Evolutionary conservation across 2,113 vertebrate genomes (phyloP), one percentile per base, ranked within the genome.

Genomic region (Pterophyllum scalare): DNA sequence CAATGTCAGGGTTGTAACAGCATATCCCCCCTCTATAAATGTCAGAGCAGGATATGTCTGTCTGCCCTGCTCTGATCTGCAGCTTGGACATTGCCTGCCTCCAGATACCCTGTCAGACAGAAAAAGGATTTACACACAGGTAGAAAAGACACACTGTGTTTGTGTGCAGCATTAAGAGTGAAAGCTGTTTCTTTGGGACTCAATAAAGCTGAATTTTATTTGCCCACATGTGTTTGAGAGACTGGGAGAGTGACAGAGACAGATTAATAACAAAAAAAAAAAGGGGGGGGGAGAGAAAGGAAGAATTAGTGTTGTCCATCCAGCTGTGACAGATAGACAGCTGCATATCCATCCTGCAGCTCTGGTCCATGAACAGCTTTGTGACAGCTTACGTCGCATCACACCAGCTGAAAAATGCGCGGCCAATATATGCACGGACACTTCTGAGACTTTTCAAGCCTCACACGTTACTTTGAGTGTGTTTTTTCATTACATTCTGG

Each of bases 71-170:
- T 89, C 80, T 77, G 84, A 79, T 74, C 84, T 81, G 75, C 64
- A 65, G 87, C 72, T 61, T 78, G 80, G 88, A 87, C 76, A 43
- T 81, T 49, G 64, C 62, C 80, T 58, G 80, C 79, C 80, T 81
- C 64, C 62, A 77, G 77, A 90, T 65, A 81, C 81, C 65, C 72
- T 52, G 57, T 83, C 80, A 28, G 40, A 77, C 58, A 87, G 59
- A 82, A 77, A 80, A 24, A 62, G 80, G 85, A 87, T 92, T 91
- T 85, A 87, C 78, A 84, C 83, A 60, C 57, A 87, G 83, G 84
- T 87, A 40, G 82, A 84, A 87, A 65, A 57, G 78, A 81, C 79
- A 28, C 54, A 54, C 17, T 60, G 84, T 79, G 79, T 75, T 77
- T 75, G 74, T 81, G 70, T 38, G 85, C 81, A 60, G 86, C 76